Evolutionary conservation across 2,113 vertebrate genomes (phyloP).

Genomic region (Psilopogon haemacephalus): DNA sequence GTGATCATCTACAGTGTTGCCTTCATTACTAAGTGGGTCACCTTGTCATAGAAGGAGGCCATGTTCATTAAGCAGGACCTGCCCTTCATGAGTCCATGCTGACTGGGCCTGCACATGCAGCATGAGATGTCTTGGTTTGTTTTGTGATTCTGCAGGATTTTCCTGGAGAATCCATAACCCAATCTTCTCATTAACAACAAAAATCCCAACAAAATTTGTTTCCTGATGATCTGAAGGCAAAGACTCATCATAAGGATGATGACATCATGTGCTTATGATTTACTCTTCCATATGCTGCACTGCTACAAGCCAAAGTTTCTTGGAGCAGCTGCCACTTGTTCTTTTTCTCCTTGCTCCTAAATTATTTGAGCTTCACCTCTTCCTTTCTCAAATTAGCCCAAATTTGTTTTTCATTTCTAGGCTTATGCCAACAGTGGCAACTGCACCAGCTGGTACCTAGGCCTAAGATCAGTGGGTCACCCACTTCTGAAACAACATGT

Average conservation of each 20-base stretch:
- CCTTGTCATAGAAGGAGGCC: no score
- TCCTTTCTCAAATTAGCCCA: slow-evolving; percentile 60
- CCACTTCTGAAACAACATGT: not conserved
- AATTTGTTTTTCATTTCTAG: slow-evolving; percentile 50
- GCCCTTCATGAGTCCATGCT: no score
- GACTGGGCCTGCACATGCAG: no score
- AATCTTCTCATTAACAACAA: slow-evolving; percentile 20
- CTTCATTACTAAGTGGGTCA: no score
- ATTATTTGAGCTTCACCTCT: slow-evolving; percentile 68
- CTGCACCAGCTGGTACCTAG: slow-evolving; percentile 29
- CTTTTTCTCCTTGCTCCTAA: slow-evolving; percentile 55
- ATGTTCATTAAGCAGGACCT: no score
- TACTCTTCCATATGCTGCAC: slow-evolving; percentile 19
- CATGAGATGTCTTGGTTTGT: not conserved
- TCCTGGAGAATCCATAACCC: slow-evolving; percentile 1
- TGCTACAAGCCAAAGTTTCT: slow-evolving; percentile 13
- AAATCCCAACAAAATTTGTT: slow-evolving; percentile 18
- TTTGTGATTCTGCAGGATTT: not conserved
- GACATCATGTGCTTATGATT: slow-evolving; percentile 26
- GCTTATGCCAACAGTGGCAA: slow-evolving; percentile 41
- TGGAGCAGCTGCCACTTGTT: slow-evolving; percentile 50
- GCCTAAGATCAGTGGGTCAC: not conserved
- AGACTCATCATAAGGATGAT: slow-evolving; percentile 14
- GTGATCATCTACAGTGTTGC: no score
- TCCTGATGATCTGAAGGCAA: slow-evolving; percentile 23